Conservation (phyloP, 2,888 invertebrate species). For the Eumerus sabulonum region DNA sequence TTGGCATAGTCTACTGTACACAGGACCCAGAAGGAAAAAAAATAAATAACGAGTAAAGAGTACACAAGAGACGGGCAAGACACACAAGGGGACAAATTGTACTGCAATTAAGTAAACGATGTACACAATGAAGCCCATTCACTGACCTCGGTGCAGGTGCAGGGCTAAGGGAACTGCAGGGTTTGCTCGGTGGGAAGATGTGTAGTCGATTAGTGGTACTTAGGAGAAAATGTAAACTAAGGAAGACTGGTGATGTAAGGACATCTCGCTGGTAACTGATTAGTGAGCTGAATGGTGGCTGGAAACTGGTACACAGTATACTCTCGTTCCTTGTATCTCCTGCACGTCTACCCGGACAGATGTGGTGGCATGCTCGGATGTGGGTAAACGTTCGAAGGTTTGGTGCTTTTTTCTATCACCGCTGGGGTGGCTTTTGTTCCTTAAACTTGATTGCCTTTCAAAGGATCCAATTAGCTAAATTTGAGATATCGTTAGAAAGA, state of each 20-base stretch:
- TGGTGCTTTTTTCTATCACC: too few species aligned
- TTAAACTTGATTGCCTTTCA: too few species aligned
- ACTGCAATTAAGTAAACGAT: slow-evolving; percentile 67
- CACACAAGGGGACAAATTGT: slow-evolving; percentile 56
- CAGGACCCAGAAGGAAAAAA: slow-evolving; percentile 18
- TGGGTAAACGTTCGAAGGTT: too few species aligned
- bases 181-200: slow-evolving; percentile 25
- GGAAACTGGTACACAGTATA: not conserved
- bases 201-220: slow-evolving; percentile 54
- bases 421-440: too few species aligned
- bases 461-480: too few species aligned
- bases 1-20: slow-evolving; percentile 41
- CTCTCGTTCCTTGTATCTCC: too few species aligned
- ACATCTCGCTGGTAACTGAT: slow-evolving; percentile 17
- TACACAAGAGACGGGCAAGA: slow-evolving; percentile 17
- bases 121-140: slow-evolving; percentile 52
- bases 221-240: too few species aligned
- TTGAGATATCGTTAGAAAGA: too few species aligned
- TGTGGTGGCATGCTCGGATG: too few species aligned
- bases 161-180: slow-evolving; percentile 45
- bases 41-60: slow-evolving; percentile 15
- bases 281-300: slow-evolving; percentile 4
- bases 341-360: too few species aligned
- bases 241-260: slow-evolving; percentile 20
- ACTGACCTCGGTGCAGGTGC: slow-evolving; percentile 56